A percentile compares a stretch with the other conserved stretches of the same genome.
phyloP scores from a whole-genome alignment of 2,888 invertebrate species.

The Apotomis turbidana region DNA sequence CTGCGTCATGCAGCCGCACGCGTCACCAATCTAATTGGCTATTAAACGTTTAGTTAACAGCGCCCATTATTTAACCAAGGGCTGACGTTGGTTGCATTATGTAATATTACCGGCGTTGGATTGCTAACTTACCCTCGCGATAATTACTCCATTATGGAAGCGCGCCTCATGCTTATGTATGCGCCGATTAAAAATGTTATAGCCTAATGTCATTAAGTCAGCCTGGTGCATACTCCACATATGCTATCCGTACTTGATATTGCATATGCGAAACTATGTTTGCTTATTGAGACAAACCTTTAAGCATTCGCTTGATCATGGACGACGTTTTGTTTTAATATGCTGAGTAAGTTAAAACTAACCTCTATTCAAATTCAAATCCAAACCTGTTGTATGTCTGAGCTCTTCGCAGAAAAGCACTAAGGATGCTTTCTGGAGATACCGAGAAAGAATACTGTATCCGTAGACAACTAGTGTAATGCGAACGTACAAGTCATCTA shows the following conservation, averaged over 20 bases:
- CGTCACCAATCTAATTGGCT: conserved; percentile 67
- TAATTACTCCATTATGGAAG: conserved; percentile 24
- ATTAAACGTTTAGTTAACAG: conserved; percentile 55
- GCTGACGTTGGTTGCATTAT: conserved; percentile 45
- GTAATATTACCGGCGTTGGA: conserved; percentile 1
- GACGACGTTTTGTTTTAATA: too few species aligned
- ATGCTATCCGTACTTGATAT: background rate
- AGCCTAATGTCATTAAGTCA: background rate
- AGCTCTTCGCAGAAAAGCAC: background rate
- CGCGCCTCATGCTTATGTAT: conserved; percentile 4
- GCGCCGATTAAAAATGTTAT: conserved; percentile 5
- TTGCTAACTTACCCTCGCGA: conserved; percentile 1
- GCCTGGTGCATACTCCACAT: too few species aligned
- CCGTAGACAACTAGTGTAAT: background rate
- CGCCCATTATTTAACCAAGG: conserved; percentile 45
- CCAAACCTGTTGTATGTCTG: too few species aligned
- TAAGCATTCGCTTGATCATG: too few species aligned
- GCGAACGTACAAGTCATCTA: background rate
- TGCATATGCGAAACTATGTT: background rate
- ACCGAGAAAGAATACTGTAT: background rate
- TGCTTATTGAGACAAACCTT: background rate
- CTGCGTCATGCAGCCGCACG: conserved; percentile 59
- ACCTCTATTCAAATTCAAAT: too few species aligned
- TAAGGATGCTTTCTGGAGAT: background rate
- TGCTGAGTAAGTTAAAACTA: too few species aligned